A percentile compares a stretch with the other conserved stretches of the same genome.
These are phyloP conservation scores for Acanthurus lineatus DNA, from an alignment of 2,797 vertebrate genomes.

Conservation along the genomic window DNA sequence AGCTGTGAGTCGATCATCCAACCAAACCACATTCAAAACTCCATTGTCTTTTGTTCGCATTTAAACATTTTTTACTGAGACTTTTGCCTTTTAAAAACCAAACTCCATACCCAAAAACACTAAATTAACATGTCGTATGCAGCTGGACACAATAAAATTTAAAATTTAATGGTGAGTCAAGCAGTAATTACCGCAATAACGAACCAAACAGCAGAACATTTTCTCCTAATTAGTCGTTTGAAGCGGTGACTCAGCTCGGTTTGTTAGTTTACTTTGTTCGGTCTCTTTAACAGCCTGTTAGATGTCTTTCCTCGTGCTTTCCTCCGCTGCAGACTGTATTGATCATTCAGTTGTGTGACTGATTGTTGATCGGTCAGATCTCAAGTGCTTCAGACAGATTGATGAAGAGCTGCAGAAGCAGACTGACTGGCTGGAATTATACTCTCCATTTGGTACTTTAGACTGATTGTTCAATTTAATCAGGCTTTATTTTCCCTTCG, in stretches of 20 bases:
- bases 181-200: slow-evolving; percentile 2
- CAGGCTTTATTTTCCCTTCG: slow-evolving; percentile 9
- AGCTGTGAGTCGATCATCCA: background rate
- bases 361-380: slow-evolving; percentile 53
- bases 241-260: background rate
- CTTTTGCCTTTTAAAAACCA: background rate
- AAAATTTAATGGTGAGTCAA: slow-evolving; percentile 26
- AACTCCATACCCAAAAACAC: background rate
- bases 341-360: slow-evolving; percentile 55
- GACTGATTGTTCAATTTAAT: slow-evolving; percentile 5
- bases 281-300: background rate
- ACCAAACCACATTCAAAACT: slow-evolving; percentile 14
- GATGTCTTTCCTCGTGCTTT: slow-evolving; percentile 21
- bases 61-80: no score
- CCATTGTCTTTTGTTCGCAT: background rate
- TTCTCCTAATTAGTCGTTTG: slow-evolving; percentile 3
- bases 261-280: no score
- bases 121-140: background rate
- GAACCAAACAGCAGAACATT: slow-evolving; percentile 27
- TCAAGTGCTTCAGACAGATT: slow-evolving; percentile 56
- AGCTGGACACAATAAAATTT: slow-evolving; percentile 10
- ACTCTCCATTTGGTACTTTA: background rate
- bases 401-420: slow-evolving; percentile 49
- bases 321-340: slow-evolving; percentile 33
- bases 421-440: slow-evolving; percentile 18